Evolutionary conservation across 2,113 vertebrate species (phyloP), one percentile per base, ranked within the genome.

Genomic region (Coryphaenoides rupestris): DNA sequence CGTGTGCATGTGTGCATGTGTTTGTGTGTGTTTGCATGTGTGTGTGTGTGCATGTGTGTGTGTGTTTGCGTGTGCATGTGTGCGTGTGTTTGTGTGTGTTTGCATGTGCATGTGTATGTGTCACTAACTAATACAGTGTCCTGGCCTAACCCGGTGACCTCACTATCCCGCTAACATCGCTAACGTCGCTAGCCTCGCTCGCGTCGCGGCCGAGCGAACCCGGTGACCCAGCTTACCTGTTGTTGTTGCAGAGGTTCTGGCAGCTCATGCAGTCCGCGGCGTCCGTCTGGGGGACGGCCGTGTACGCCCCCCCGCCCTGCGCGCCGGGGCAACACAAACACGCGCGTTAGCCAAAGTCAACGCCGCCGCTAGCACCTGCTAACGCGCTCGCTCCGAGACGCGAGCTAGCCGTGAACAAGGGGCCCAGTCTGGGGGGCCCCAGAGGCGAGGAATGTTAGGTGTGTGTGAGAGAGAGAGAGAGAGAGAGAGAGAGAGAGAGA

Each of bases 191-290:
- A 33, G 28, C 28, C 28, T 33, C 28, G 28, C 28, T 33, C 6
- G 10, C 28, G 5, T 33, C 6, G 28, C 28, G 5, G 1, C 28
- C 28, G 28, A 33, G 28, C 28, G 28, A 33, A 33, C 28, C 28
- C 10, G 28, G 10, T 9, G 28, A 33, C 28, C 14, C 13, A 3
- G 47, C 70, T 72, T 76, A 98, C 97, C 97, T 95, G 88, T 98
- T 99, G 52, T 99, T 99, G 89, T 99, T 98, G 62, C 94, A 92
- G 60, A 96, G 94, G 15, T 98, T 98, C 55, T 98, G 91, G 84
- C 96, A 98, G 82, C 72, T 95, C 77, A 93, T 74, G 49, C 96
- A 96, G 40, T 96, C 94, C 0, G 91, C 63, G 0, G 92, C 91
- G 66, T 98, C 95, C 0, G 86, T 81, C 74, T 93, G 94, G 0